phyloP scores from a whole-genome alignment of 2,888 invertebrate genomes.

The Drosophila parthenogenetica region DNA sequence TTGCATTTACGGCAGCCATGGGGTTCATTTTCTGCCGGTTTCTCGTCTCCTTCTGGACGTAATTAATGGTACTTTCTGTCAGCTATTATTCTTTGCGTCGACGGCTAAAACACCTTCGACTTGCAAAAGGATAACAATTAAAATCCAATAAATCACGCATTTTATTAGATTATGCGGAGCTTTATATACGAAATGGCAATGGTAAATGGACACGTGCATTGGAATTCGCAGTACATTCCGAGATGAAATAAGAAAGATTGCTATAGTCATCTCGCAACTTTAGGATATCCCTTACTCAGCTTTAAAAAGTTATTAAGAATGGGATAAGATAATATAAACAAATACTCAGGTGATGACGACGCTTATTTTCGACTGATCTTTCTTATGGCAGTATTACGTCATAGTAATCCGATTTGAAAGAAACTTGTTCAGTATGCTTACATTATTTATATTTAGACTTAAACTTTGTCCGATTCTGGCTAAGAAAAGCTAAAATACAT shows the following conservation, averaged over 20 bases:
- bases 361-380: too few relatives aligned
- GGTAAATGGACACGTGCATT: conserved; percentile 55
- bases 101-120: conserved; percentile 64
- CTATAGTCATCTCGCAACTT: too few relatives aligned
- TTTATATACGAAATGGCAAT: conserved; percentile 57
- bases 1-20: conserved; percentile 26
- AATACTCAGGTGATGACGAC: too few relatives aligned
- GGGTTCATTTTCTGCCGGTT: neutral
- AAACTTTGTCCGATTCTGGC: too few relatives aligned
- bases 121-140: conserved; percentile 76
- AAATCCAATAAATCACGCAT: conserved; percentile 80
- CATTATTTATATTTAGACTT: too few relatives aligned
- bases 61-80: conserved; percentile 73
- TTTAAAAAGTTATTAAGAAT: too few relatives aligned
- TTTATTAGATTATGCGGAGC: conserved; percentile 74
- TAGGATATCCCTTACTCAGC: too few relatives aligned
- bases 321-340: too few relatives aligned
- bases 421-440: too few relatives aligned
- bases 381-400: too few relatives aligned
- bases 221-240: neutral
- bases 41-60: conserved; percentile 30
- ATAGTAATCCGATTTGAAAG: too few relatives aligned
- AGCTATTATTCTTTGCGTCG: conserved; percentile 66
- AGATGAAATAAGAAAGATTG: neutral
- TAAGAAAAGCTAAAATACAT: too few relatives aligned